Base-by-base conservation (phyloP, 2,888 invertebrate species). In the Brachyptera putata region DNA sequence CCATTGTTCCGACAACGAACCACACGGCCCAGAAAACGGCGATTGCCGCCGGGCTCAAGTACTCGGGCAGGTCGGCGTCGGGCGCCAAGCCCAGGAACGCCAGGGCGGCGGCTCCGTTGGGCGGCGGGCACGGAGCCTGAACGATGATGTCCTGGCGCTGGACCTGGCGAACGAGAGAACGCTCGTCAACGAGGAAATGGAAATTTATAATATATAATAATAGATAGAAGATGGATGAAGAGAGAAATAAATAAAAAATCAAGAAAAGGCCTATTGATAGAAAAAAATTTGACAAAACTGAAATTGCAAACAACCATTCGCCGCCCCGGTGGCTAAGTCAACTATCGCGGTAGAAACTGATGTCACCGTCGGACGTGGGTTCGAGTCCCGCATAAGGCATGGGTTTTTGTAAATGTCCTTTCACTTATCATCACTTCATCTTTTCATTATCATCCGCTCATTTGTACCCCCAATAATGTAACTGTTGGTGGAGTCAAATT, bases 141-240 rank as follows among this genome's bases (percentile, higher is more conserved):
- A 91, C 87, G 69, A 94, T 93, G 65, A 91, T 91, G 70, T 91
- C 91, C 74, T 89, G 89, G 69, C 88, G 86, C 69, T 91, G 89
- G 63, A 91, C 85, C 83, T 94, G 83, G 5, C n/a, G n/a, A n/a
- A n/a, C n/a, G n/a, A 14, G 21, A 2, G 14, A 26, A 4, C 11
- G 9, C 11, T n/a, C 9, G 7, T 39, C 14, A 39, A 11, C 30
- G 30, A 30, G 5, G 30, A 30, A 30, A 30, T 39, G 39, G 4
- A 61, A 48, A 58, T 39, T 55, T 57, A 58, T 57, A 13, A 22
- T 49, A 24, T 57, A n/a, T n/a, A n/a, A n/a, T 25, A 37, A 13
- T n/a, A 18, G 41, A 46, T 16, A 11, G 1, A 59, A 9, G n/a
- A 18, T 9, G 34, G 11, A 34, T 34, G 34, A 34, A 34, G 34